Conservation (phyloP, 1,140 invertebrate genomes). For the Atta texana region DNA sequence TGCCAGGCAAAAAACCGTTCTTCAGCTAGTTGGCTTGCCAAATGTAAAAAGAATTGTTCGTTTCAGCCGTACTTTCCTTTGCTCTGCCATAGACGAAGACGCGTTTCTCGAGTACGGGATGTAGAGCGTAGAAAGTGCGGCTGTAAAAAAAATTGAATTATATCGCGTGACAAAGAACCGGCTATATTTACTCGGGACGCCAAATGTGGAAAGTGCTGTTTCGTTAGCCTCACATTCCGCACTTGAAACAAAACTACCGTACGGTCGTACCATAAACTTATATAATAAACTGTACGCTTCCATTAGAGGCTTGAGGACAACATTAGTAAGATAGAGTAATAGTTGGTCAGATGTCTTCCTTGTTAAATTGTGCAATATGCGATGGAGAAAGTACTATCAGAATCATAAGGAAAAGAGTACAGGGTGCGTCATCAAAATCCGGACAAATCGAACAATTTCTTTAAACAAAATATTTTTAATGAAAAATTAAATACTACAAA, state of each 20-base stretch:
- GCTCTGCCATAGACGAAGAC: background rate
- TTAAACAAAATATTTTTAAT: too few relatives aligned
- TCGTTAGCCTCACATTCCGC: conserved; percentile 6
- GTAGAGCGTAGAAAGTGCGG: background rate
- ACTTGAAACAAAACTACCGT: background rate
- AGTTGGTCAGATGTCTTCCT: too few relatives aligned
- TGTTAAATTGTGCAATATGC: too few relatives aligned
- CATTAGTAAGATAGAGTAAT: too few relatives aligned
- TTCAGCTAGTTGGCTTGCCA: conserved; percentile 1
- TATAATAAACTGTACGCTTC: too few relatives aligned
- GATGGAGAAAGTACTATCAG: too few relatives aligned
- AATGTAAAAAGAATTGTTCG: conserved; percentile 44
- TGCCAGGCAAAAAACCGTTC: conserved; percentile 2
- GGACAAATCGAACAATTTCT: too few relatives aligned
- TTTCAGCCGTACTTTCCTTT: background rate
- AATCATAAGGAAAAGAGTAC: too few relatives aligned
- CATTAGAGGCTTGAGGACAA: too few relatives aligned
- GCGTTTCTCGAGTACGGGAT: background rate
- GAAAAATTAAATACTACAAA: too few relatives aligned
- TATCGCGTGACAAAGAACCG: conserved; percentile 8
- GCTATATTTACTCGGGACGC: background rate
- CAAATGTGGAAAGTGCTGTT: conserved; percentile 11
- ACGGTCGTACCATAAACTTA: too few relatives aligned
- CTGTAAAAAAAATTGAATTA: conserved; percentile 24
- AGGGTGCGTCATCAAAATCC: too few relatives aligned